Percentiles rank a stretch among this genome's conserved stretches.
phyloP scores from a whole-genome alignment of 2,888 invertebrate species.

The Drosophila silvestris region DNA sequence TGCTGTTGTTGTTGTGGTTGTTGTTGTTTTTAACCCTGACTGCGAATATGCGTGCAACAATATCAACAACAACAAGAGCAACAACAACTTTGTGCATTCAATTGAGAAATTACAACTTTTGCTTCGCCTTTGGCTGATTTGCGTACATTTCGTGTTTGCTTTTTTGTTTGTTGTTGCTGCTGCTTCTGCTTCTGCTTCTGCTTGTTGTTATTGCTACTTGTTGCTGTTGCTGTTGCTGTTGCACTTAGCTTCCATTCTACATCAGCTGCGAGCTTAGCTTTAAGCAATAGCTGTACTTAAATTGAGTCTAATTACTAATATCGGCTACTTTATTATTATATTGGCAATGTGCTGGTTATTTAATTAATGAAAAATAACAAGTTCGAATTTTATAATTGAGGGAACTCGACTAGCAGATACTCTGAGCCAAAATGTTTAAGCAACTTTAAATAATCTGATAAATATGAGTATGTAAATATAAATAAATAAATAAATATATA shows the following conservation, averaged over 20 bases:
- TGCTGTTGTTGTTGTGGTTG: constrained; percentile 21
- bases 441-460: neutral
- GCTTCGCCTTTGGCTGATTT: constrained; percentile 70
- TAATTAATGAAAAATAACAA: constrained; percentile 9
- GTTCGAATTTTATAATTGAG: neutral
- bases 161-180: constrained; percentile 19
- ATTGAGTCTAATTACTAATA: constrained; percentile 59
- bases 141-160: constrained; percentile 71
- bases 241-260: constrained; percentile 18
- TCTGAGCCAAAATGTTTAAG: neutral
- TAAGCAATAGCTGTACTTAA: constrained; percentile 43
- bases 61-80: constrained; percentile 31
- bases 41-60: constrained; percentile 74
- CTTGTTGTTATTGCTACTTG: constrained; percentile 10
- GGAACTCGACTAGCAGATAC: neutral
- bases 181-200: constrained; percentile 14
- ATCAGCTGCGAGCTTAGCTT: constrained; percentile 30
- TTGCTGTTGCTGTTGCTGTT: constrained; percentile 25
- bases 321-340: constrained; percentile 30
- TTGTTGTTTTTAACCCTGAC: constrained; percentile 70
- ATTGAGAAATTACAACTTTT: constrained; percentile 80
- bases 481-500: neutral
- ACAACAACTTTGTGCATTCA: constrained; percentile 71
- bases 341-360: constrained; percentile 26
- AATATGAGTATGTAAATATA: neutral